Base-by-base conservation (phyloP, 2,888 invertebrate species). In the Corythucha ciliata region DNA sequence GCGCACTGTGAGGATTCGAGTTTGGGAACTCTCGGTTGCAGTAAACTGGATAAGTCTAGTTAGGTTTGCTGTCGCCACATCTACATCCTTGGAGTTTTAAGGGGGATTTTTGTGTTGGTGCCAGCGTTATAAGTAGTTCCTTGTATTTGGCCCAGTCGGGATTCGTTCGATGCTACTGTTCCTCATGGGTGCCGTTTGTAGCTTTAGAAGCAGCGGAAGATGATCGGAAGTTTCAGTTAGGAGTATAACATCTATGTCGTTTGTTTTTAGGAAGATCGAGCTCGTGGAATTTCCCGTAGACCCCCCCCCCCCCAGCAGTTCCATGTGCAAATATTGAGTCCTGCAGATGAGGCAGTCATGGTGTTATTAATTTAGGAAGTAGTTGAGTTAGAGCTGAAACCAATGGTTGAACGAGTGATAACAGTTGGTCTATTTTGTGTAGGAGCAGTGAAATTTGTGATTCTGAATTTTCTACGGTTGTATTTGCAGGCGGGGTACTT, bases 151-250 rank as follows among this genome's bases (percentile, higher is more conserved):
- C 27, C 40, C 48, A 48, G 29, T 48, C 27, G 7, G 21, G 33
- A 47, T 21, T 34, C 16, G 21, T 12, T n/a, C 2, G 6, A 7
- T 25, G 8, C 2, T 2, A n/a, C n/a, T 2, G 7, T 1, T 10
- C 3, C 2, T 10, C 2, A 2, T 14, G 5, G 26, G 16, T 16
- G 16, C 4, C 7, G 37, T 10, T 25, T 24, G 37, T 10, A 37
- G 10, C 5, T 16, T 16, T 8, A 47, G 22, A 10, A 36, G 4
- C 16, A 47, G 25, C 8, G 47, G 47, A n/a, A 36, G 20, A 18
- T 47, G 47, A 32, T 47, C 47, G 3, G 47, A 36, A 25, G 47
- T 47, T n/a, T 47, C 47, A 16, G 47, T 47, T 12, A 47, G 34
- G 24, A 46, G 22, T 4, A 46, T 21, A 22, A 46, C 14, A 22